Conservation (phyloP, 2,797 vertebrate genomes). For the Semotilus atromaculatus region DNA sequence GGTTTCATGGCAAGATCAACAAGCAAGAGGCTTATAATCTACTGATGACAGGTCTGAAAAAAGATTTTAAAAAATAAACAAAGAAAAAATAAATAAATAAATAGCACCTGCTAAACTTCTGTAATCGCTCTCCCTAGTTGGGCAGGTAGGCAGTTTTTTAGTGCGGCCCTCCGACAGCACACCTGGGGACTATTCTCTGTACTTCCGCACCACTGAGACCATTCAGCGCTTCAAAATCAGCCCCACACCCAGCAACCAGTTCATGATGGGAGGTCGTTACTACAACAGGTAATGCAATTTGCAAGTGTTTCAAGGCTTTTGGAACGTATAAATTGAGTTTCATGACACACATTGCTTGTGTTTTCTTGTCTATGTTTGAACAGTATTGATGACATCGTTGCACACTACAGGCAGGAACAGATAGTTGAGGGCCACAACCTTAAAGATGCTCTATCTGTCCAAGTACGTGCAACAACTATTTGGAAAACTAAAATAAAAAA, state of each 20-base stretch:
- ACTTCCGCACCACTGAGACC: constrained; percentile 96
- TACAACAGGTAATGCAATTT: constrained; percentile 88
- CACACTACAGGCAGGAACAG: constrained; percentile 98
- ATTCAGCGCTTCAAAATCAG: constrained; percentile 99
- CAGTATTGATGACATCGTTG: constrained; percentile 97
- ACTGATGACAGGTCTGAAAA: constrained; percentile 90
- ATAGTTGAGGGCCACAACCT: constrained; percentile 98
- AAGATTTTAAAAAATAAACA: too few species aligned
- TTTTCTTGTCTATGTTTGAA: constrained; percentile 34
- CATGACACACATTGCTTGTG: background rate
- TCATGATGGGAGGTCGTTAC: constrained; percentile 98
- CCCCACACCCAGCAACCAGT: constrained; percentile 96
- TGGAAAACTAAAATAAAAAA: background rate
- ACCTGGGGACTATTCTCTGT: constrained; percentile 97
- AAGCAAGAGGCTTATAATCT: constrained; percentile 98
- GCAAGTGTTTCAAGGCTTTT: constrained; percentile 12
- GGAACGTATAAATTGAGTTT: background rate
- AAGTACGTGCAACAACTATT: constrained; percentile 77
- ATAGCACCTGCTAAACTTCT: background rate
- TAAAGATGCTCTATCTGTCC: constrained; percentile 93
- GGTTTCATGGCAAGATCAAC: constrained; percentile 99
- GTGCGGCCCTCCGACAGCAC: constrained; percentile 98
- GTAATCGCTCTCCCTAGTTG: constrained; percentile 59
- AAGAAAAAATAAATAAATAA: background rate
- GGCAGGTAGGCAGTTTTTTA: constrained; percentile 94